Base-by-base conservation (phyloP, 2,888 invertebrate genomes). In the Acronicta leporina region DNA sequence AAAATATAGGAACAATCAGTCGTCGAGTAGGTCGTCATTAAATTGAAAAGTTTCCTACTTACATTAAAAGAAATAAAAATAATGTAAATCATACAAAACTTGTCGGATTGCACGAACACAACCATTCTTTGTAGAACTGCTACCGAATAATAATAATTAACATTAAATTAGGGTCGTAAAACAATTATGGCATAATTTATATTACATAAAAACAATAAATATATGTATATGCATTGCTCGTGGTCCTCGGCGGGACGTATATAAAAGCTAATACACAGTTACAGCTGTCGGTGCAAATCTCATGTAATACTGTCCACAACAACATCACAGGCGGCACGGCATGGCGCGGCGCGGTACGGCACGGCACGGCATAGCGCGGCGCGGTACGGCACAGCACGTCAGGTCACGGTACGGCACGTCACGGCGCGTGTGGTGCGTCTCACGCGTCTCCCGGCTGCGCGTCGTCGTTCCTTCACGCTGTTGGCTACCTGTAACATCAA, bases 181-280 rank as follows among this genome's bases (percentile, higher is more conserved):
- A 89, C 87, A 87, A 88, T 87, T 92, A 92, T 92, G 91, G 91
- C 92, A 89, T 91, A 90, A 88, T 87, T 88, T 88, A 89, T 83
- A 87, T 81, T 79, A 85, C 72, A 82, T 75, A 82, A 85, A 86
- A 87, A 86, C 83, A 90, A 90, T 89, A 92, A 89, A 90, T 89
- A 76, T 75, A 68, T 75, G 71, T 70, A 66, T 70, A 89, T 86
- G 86, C 86, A 83, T 86, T 80, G 85, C 77, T 75, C 78, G 81
- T 70, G 76, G 69, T 74, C 80, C 75, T 65, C 72, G 43, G 57
- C 63, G 69, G 64, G 65, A 55, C 68, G 10, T 62, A 57, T 66
- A 65, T 59, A 67, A 66, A 62, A 71, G 70, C 70, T 71, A 59
- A 71, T 66, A 71, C 71, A 67, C 68, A 60, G 59, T 49, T 48